Base-by-base conservation (phyloP, 2,888 invertebrate genomes). In the Dicycla oo region DNA sequence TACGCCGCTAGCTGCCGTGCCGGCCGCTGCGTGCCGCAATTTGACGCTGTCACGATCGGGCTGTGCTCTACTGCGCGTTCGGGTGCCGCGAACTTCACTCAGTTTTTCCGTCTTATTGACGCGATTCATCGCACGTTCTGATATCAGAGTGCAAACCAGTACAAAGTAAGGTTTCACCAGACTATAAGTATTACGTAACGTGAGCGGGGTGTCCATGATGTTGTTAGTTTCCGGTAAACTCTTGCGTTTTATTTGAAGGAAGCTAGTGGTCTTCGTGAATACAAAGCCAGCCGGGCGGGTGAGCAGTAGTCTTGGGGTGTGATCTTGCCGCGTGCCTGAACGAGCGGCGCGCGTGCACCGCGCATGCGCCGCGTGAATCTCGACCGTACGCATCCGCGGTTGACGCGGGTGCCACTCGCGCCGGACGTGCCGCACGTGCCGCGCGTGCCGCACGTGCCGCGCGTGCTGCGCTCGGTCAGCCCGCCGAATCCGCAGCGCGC, bases 311-410 rank as follows among this genome's bases (percentile, higher is more conserved):
- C 53, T 53, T 60, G 11, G 26, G 47, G 51, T 54, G n/a, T 58
- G 20, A 49, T 57, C 47, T 43, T 30, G 62, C 23, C 38, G 58
- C 23, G 75, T 58, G 40, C 47, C 38, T 65, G 23, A 26, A 49
- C 47, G 1, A 43, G 38, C 26, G 75, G 74, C 53, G 18, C 63
- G 57, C 54, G 54, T 38, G 45, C n/a, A 69, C 3, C 34, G 56
- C 78, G 78, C 78, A 79, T 79, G 78, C 78, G 82, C 56, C 60
- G 63, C 10, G 58, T 67, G 30, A 43, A 67, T 38, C 60, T 77
- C 47, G 78, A 64, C 47, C 66, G 56, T 45, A 56, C 66, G 45
- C 62, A 77, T 43, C 81, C 49, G 63, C 71, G 78, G 70, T 40
- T 23, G 61, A n/a, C 53, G 72, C 62, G 78, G 40, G 13, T 34